Conservation (phyloP, 1,140 invertebrate species). For the Sminthurides bifidus region DNA sequence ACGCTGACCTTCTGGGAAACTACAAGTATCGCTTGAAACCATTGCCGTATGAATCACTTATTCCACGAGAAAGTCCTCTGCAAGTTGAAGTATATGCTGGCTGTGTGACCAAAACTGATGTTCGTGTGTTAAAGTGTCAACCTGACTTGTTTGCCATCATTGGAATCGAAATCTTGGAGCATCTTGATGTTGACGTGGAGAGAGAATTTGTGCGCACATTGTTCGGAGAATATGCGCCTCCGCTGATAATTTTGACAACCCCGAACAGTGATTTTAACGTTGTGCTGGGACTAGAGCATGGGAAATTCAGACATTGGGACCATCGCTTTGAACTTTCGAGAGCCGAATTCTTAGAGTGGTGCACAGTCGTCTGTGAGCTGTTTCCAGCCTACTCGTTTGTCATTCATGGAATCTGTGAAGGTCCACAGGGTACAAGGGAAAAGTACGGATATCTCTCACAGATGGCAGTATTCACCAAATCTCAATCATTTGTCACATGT, state of each 20-base stretch:
- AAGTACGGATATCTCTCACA: conserved; percentile 24
- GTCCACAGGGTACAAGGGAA: conserved; percentile 5
- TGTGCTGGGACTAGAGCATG: conserved; percentile 37
- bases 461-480: conserved; percentile 24
- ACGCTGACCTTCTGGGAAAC: conserved; percentile 11
- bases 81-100: conserved; percentile 24
- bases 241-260: conserved; percentile 43
- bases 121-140: not conserved
- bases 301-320: conserved; percentile 43
- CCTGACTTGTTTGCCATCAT: conserved; percentile 16
- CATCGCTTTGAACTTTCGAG: conserved; percentile 49
- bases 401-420: conserved; percentile 23
- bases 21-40: conserved; percentile 11
- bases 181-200: conserved; percentile 38
- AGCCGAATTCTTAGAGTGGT: conserved; percentile 42
- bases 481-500: not conserved
- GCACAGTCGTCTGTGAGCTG: conserved; percentile 20
- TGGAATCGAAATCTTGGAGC: conserved; percentile 42
- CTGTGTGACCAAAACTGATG: conserved; percentile 18
- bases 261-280: conserved; percentile 46
- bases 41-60: conserved; percentile 17
- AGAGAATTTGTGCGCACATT: conserved; percentile 36
- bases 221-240: conserved; percentile 40
- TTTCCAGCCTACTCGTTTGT: conserved; percentile 17
- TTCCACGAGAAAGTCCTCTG: conserved; percentile 13